A percentile compares a stretch with the other conserved stretches of the same genome.
Evolutionary conservation across 1,140 invertebrate genomes (phyloP).

Genomic region (Drosophila eugracilis): DNA sequence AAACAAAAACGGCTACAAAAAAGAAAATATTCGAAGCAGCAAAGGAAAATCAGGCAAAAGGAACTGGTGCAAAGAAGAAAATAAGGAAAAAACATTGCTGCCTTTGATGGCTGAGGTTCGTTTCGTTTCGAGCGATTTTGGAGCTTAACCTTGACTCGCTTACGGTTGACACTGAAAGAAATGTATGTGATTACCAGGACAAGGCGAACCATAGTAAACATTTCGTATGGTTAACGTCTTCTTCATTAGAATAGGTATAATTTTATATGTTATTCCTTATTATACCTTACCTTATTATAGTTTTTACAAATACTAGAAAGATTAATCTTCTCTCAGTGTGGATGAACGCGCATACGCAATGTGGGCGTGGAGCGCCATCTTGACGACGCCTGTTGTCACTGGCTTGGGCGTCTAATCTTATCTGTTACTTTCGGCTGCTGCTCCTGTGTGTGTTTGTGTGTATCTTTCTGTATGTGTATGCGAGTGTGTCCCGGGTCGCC

Average conservation of each 20-base stretch:
- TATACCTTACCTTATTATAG: too few species aligned
- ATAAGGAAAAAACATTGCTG: slow-evolving; percentile 44
- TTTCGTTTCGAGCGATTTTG: slow-evolving; percentile 73
- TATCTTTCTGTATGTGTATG: slow-evolving; percentile 29
- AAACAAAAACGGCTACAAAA: slow-evolving; percentile 48
- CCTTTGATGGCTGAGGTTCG: slow-evolving; percentile 53
- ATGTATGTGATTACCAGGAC: not conserved
- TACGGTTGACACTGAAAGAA: slow-evolving; percentile 57
- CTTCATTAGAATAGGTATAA: too few species aligned
- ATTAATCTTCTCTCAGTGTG: slow-evolving; percentile 7
- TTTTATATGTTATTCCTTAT: too few species aligned
- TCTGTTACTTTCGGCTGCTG: slow-evolving; percentile 68
- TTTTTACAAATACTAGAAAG: too few species aligned
- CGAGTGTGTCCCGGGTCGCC: slow-evolving; percentile 59
- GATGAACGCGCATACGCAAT: slow-evolving; percentile 72
- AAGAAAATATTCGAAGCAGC: slow-evolving; percentile 14
- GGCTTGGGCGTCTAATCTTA: slow-evolving; percentile 76
- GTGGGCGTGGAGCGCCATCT: slow-evolving; percentile 72
- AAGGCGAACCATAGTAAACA: too few species aligned
- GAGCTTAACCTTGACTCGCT: slow-evolving; percentile 80
- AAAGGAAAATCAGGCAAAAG: slow-evolving; percentile 35
- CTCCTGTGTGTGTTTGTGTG: slow-evolving; percentile 25
- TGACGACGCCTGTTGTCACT: slow-evolving; percentile 80
- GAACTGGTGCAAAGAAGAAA: slow-evolving; percentile 34
- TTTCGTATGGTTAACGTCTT: too few species aligned